Percentiles rank a stretch among this genome's conserved stretches.
Conservation (phyloP, 2,797 vertebrate genomes). For the Tauraco hartlaubi region DNA sequence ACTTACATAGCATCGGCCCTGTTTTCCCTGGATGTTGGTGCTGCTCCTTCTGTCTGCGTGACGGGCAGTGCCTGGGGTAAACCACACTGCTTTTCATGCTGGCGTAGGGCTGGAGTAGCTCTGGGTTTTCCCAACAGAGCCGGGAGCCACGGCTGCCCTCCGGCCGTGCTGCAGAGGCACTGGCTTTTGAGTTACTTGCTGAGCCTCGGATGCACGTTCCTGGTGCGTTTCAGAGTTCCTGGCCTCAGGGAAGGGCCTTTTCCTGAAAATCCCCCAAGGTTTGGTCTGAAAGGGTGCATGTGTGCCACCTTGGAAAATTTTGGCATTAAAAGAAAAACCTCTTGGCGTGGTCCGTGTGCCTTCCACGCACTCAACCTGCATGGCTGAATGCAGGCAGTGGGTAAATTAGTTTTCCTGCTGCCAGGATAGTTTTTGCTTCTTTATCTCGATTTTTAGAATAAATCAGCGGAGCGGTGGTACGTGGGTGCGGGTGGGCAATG, state of each 20-base stretch:
- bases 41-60: fast-evolving
- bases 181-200: neutral
- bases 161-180: neutral
- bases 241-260: neutral
- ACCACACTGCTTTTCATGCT: neutral
- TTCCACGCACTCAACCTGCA: fast-evolving
- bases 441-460: neutral
- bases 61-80: neutral
- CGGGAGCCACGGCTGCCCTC: neutral
- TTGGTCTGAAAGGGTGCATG: fast-evolving
- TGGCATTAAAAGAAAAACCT: neutral
- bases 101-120: neutral
- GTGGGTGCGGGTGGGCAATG: fast-evolving
- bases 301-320: neutral
- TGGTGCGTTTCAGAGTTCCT: neutral
- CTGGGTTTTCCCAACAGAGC: neutral
- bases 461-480: neutral
- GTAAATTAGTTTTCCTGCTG: neutral
- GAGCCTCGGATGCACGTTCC: fast-evolving
- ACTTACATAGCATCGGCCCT: fast-evolving
- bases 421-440: neutral
- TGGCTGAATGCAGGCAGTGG: fast-evolving
- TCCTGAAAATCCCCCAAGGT: neutral
- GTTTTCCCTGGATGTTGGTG: neutral
- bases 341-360: neutral